Conservation (phyloP, 2,888 invertebrate genomes). For the Aspidapion aeneum region DNA sequence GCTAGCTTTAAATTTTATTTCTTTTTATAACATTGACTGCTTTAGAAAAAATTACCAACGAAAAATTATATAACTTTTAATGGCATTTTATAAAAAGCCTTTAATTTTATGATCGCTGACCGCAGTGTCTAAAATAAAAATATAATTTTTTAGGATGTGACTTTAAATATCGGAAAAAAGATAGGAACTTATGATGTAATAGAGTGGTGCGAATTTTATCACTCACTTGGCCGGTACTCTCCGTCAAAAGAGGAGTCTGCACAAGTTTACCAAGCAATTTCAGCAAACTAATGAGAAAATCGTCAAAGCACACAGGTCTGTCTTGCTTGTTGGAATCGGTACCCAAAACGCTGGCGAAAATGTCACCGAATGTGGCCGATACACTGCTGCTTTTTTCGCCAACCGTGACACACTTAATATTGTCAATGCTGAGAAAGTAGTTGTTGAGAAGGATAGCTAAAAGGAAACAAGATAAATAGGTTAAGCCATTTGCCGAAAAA, state of each 20-base stretch:
- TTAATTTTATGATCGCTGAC: too few species aligned
- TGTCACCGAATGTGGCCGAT: slow-evolving; percentile 65
- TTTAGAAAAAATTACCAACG: too few species aligned
- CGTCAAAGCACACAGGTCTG: slow-evolving; percentile 67
- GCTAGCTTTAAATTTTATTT: too few species aligned
- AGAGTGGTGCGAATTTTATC: too few species aligned
- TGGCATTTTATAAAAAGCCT: too few species aligned
- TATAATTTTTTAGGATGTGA: too few species aligned
- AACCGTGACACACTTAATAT: slow-evolving; percentile 54
- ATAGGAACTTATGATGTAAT: too few species aligned
- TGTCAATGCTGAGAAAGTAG: slow-evolving; percentile 54
- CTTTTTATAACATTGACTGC: too few species aligned
- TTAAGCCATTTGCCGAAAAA: too few species aligned
- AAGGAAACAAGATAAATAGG: slow-evolving; percentile 10
- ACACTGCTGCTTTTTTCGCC: slow-evolving; percentile 52
- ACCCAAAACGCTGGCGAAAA: slow-evolving; percentile 71
- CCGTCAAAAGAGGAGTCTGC: slow-evolving; percentile 57
- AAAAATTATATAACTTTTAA: too few species aligned
- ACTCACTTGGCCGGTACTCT: slow-evolving; percentile 39
- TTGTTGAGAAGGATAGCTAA: slow-evolving; percentile 48
- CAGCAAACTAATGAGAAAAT: slow-evolving; percentile 67
- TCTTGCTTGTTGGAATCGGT: slow-evolving; percentile 59
- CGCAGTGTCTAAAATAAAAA: too few species aligned
- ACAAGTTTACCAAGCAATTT: slow-evolving; percentile 60
- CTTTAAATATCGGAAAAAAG: too few species aligned